Evolutionary conservation across 2,888 invertebrate species (phyloP), one percentile per base, ranked within the genome.

Genomic region (Hololepta plana): DNA sequence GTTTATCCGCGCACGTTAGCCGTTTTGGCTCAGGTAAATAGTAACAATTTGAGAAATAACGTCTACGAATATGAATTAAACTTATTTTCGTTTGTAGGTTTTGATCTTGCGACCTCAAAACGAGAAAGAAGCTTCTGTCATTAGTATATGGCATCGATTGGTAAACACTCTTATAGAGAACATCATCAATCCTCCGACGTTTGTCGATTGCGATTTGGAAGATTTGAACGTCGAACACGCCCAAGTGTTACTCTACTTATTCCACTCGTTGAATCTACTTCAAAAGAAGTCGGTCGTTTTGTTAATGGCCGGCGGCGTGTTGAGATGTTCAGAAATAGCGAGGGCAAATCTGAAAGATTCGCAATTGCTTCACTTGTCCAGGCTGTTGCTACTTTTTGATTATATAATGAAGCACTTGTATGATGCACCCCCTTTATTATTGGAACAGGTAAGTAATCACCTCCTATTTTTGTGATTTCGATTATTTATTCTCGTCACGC

Each of bases 171-270:
- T 95, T 29, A 82, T 84, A 4, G 82, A 85, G 46, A 84, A 80
- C 41, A 81, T 90, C 5, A 57, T 76, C 37, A 74, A 72, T 47
- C 62, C 64, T 20, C 61, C 68, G 2, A 7, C 5, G 11, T 30
- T 12, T 19, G 11, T 24, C 13, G 15, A 9, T 13, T 28, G 7
- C 24, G 30, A 41, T 33, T 34, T 62, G 57, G 13, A 57, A 69
- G 93, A 93, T 60, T 59, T 95, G 32, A 95, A 93, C 52, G 87
- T 93, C 25, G 95, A 95, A 50, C 93, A 95, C 54, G 81, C 90
- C 0, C 93, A 95, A 52, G 62, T 95, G 17, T 56, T 95, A 34
- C 64, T 95, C 5, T 93, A 93, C 51, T 60, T 95, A 7, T 95
- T 95, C 55, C 93, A 95, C 54, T 87, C 90, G 0, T 57, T 95